Percentiles rank a stretch among this genome's conserved stretches.
These are phyloP conservation scores for Limnephilus auricula DNA, from an alignment of 2,888 invertebrate species.

Conservation along the genomic window DNA sequence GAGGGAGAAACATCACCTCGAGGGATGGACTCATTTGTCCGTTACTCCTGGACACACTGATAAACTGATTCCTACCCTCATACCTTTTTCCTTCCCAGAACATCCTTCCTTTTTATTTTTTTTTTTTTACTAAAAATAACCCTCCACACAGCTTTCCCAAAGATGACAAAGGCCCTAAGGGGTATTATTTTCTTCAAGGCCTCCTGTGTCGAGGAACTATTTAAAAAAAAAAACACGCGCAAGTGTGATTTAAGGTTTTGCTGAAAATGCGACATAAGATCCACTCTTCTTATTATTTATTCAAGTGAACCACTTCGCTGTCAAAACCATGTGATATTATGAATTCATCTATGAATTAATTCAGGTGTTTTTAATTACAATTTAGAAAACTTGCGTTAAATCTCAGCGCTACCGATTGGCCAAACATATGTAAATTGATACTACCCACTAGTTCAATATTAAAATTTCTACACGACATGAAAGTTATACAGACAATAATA, in stretches of 20 bases:
- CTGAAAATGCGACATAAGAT: background rate
- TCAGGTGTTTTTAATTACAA: constrained; percentile 9
- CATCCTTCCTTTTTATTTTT: too few species aligned
- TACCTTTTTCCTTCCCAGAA: too few species aligned
- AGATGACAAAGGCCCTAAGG: too few species aligned
- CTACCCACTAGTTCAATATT: background rate
- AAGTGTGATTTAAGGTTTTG: background rate
- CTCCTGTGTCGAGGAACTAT: too few species aligned
- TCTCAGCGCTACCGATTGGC: constrained; percentile 20
- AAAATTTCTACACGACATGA: background rate
- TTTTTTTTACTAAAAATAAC: too few species aligned
- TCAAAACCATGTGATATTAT: background rate
- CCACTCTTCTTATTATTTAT: background rate
- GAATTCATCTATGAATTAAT: constrained; percentile 26
- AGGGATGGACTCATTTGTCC: too few species aligned
- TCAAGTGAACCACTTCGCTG: background rate
- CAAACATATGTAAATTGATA: background rate
- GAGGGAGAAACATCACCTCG: too few species aligned
- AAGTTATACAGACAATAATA: constrained; percentile 11
- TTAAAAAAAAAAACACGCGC: background rate
- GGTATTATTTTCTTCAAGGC: too few species aligned
- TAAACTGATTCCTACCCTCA: too few species aligned
- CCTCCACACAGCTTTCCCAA: too few species aligned
- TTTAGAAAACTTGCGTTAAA: constrained; percentile 16
- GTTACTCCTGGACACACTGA: too few species aligned